Evolutionary conservation across 2,113 vertebrate species (phyloP), one percentile per base, ranked within the genome.

Genomic region (Myotis brandtii): DNA sequence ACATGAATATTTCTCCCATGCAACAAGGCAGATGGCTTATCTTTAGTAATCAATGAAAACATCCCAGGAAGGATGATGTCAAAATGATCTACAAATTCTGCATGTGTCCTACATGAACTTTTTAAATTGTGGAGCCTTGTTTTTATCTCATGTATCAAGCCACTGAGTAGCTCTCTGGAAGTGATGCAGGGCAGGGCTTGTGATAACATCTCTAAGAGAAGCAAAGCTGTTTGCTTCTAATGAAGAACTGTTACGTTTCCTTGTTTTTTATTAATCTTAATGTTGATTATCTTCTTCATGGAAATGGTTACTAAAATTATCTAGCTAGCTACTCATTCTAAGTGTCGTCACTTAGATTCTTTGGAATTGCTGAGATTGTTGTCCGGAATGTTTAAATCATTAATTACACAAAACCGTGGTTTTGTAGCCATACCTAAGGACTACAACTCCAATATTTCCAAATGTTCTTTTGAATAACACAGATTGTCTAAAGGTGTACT

Each of bases 331-430:
- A 14, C 23, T 76, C 56, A 67, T 21, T 91, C 27, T 62, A 69
- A 66, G 30, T 89, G 92, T 97, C 34, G 81, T 90, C 46, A 69
- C 25, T 48, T 80, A n/a, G 2, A 34, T 80, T 93, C 75, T 94
- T 69, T 79, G 66, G 20, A 88, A 88, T 81, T 94, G 17, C 64
- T 64, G 69, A 90, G 25, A 86, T 64, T 81, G 64, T 0, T 90
- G 96, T 91, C 62, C 73, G n/a, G 91, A 91, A 32, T 27, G 21
- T 43, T 95, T 79, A 80, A 86, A 89, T 83, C 43, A 84, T 94
- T 91, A 59, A 54, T 52, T 82, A 34, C 8, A 48, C 32, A 66
- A 91, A 95, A 56, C 17, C n/a, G 34, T 87, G 48, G 16, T 8
- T 67, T 93, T 79, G 18, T 66, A 81, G 80, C 66, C 12, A 37